Percentiles rank a stretch among this genome's conserved stretches.
These are phyloP conservation scores for Hapalemur alaotrensis DNA, from an alignment of 2,797 vertebrate species.

Conservation along the genomic window DNA sequence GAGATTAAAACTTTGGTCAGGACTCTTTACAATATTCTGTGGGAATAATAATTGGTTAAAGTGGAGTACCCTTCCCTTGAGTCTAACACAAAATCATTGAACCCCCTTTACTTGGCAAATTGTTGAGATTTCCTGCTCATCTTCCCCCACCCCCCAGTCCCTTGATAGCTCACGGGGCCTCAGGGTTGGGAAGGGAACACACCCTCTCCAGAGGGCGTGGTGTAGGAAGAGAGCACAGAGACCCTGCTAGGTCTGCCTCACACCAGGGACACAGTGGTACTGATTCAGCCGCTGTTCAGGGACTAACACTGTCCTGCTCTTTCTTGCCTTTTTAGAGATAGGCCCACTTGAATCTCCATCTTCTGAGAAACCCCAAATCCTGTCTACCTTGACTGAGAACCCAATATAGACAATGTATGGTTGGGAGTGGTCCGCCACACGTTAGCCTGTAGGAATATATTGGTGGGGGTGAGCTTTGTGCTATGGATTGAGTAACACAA, in stretches of 20 bases:
- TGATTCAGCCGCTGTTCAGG: neutral
- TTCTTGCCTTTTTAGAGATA: neutral
- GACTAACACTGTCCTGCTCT: neutral
- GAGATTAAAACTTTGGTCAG: slow-evolving; percentile 21
- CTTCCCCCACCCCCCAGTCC: neutral
- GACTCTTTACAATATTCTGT: neutral
- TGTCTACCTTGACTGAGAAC: neutral
- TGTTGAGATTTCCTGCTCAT: neutral
- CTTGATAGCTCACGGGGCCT: neutral
- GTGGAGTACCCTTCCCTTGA: neutral
- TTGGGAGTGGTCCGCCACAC: neutral
- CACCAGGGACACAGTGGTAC: accelerated
- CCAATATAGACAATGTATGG: neutral
- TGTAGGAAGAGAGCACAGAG: neutral
- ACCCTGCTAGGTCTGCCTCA: neutral
- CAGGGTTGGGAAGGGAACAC: neutral
- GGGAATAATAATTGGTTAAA: neutral
- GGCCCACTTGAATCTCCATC: neutral
- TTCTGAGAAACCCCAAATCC: neutral
- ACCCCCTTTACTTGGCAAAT: neutral
- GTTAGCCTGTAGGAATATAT: neutral
- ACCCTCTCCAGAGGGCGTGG: neutral
- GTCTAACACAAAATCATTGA: neutral
- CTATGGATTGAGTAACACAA: neutral
- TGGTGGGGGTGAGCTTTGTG: too few relatives aligned